Evolutionary conservation across 2,888 invertebrate genomes (phyloP), one percentile per base, ranked within the genome.

Genomic region (Melanargia galathea): DNA sequence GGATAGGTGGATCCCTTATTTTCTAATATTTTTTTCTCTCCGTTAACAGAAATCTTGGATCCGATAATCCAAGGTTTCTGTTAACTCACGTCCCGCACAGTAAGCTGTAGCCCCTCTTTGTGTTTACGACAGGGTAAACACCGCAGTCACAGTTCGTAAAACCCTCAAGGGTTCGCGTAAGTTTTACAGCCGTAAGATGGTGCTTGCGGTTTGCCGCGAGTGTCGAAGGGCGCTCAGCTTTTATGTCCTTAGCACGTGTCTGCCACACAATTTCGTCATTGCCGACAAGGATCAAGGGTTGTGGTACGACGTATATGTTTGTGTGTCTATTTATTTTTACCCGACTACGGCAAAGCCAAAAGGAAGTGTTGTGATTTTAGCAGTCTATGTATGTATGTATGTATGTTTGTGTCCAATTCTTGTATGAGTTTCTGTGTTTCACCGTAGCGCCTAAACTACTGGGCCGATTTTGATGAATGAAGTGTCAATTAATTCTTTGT

Each of bases 141-240:
- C 51, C 46, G 60, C 63, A 61, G 51, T 45, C 55, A 63, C 64
- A 58, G 64, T 64, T 66, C 64, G 61, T 66, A 59, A 66, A 66
- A 60, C 63, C 63, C 55, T 60, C 40, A 63, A 58, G 60, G 66
- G 57, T 59, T 52, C 61, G 40, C 55, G 48, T 35, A 59, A 61
- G 63, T 63, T 66, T 64, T 61, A 63, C 55, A 66, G 33, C 52
- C 60, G 52, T 66, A 58, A 58, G 55, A 43, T 49, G 56, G 38
- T 43, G 22, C 62, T 63, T 48, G 33, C 30, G 57, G 62, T 40
- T 43, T 35, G 55, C 58, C 48, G 35, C 61, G 38, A 64, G 61
- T 58, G 58, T 58, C 20, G 30, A 46, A 57, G 57, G 52, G 59
- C 49, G 56, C 57, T 57, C 40, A 55, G 46, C 55, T 61, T 63